These are phyloP conservation scores for Labrus mixtus DNA, from an alignment of 2,113 vertebrate genomes.

Conservation along the genomic window DNA sequence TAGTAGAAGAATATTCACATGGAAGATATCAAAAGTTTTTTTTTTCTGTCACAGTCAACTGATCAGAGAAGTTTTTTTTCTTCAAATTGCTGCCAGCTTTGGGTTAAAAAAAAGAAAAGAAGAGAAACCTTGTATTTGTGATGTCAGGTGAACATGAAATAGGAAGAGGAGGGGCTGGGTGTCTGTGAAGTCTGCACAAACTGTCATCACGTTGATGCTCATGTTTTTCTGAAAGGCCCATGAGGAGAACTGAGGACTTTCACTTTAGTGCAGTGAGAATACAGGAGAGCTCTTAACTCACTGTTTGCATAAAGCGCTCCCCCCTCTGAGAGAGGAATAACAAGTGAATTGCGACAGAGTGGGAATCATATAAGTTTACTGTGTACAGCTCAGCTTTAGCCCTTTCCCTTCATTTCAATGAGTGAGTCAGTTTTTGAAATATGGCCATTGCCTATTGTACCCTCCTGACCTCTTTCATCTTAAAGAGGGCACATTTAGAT, in stretches of 20 bases:
- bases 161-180: constrained; percentile 31
- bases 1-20: constrained; percentile 8
- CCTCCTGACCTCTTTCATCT: constrained; percentile 36
- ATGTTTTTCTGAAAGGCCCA: constrained; percentile 36
- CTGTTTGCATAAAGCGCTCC: constrained; percentile 29
- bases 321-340: constrained; percentile 24
- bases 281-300: constrained; percentile 25
- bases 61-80: constrained; percentile 44
- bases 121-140: constrained; percentile 65
- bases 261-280: constrained; percentile 27
- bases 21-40: constrained; percentile 38
- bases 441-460: constrained; percentile 22
- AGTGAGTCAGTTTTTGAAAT: constrained; percentile 50
- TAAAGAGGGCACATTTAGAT: constrained; percentile 37
- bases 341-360: constrained; percentile 10
- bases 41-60: constrained; percentile 38
- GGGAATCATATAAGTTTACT: neutral
- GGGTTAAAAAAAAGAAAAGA: neutral
- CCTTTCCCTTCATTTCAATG: constrained; percentile 19
- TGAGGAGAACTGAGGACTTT: constrained; percentile 30
- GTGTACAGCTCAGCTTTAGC: neutral
- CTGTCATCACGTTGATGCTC: constrained; percentile 23
- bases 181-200: constrained; percentile 41
- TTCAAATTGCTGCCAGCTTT: constrained; percentile 30
- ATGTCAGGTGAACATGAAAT: constrained; percentile 75